Conservation (phyloP, 2,113 vertebrate genomes). For the Delphinus delphis region DNA sequence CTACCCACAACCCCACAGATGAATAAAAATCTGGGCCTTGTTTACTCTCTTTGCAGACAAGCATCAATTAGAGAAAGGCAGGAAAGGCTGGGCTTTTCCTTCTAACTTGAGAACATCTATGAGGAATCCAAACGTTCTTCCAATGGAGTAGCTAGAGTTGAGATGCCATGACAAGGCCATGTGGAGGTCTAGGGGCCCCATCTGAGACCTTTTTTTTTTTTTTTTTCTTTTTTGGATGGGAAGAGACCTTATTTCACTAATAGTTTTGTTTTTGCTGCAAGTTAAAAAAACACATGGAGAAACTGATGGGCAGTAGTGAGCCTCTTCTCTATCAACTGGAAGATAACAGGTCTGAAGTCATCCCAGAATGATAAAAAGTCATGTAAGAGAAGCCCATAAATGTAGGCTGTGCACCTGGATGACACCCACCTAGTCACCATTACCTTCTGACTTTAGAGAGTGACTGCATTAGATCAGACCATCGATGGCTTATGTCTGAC, state of each 20-base stretch:
- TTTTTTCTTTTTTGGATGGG: not conserved
- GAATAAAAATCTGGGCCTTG: not conserved
- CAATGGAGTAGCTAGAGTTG: not conserved
- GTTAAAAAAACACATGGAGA: not conserved
- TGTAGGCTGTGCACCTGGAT: not conserved
- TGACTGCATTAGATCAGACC: not conserved
- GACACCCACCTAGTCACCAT: not conserved
- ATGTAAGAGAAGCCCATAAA: not conserved
- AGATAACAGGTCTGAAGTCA: not conserved
- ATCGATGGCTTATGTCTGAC: not conserved
- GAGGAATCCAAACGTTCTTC: not conserved
- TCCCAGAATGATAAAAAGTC: not conserved
- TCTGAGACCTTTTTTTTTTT: not conserved
- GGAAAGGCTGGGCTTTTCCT: constrained; percentile 31
- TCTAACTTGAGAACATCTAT: constrained; percentile 58
- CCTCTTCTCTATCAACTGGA: not conserved
- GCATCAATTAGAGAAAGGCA: not conserved
- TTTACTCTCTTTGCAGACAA: constrained; percentile 52
- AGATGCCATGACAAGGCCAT: not conserved
- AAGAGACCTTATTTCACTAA: not conserved
- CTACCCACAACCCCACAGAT: not conserved
- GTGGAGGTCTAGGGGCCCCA: not conserved
- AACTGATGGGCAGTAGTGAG: not conserved
- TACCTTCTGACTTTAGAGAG: not conserved
- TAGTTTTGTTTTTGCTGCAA: not conserved